Percentiles rank a stretch among this genome's conserved stretches.
Evolutionary conservation across 2,113 vertebrate species (phyloP).

Genomic region (Nematolebias whitei): DNA sequence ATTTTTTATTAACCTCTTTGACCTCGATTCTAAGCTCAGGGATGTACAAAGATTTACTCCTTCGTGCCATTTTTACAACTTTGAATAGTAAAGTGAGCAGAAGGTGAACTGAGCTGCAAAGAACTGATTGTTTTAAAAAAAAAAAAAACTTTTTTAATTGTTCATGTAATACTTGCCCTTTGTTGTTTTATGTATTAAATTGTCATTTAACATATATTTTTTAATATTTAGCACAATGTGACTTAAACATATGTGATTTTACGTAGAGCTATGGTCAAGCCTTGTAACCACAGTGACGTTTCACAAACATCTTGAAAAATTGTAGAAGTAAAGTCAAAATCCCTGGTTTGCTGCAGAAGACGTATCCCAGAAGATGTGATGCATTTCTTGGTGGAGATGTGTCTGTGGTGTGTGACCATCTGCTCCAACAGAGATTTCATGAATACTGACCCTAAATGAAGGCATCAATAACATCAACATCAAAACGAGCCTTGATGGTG

Average conservation of each 20-base stretch:
- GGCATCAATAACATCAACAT: background rate
- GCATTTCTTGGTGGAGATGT: background rate
- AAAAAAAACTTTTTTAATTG: too few relatives aligned
- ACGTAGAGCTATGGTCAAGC: background rate
- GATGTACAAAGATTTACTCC: background rate
- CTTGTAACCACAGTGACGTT: slow-evolving; percentile 1
- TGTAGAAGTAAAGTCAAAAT: background rate
- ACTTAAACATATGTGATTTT: background rate
- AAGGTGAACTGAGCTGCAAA: background rate
- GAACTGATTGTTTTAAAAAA: background rate
- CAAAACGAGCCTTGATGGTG: background rate
- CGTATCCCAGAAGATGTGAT: background rate
- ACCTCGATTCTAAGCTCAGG: background rate
- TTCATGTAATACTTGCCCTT: too few relatives aligned
- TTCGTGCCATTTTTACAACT: background rate
- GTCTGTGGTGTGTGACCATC: background rate
- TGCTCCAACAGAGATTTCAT: background rate
- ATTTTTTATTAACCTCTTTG: background rate
- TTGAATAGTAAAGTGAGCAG: background rate
- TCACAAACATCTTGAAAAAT: slow-evolving; percentile 1
- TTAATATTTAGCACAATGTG: too few relatives aligned
- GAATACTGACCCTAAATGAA: background rate
- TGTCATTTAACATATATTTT: too few relatives aligned
- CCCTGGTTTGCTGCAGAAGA: background rate
- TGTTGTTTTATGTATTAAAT: too few relatives aligned